Evolutionary conservation across 2,113 vertebrate genomes (phyloP), one percentile per base, ranked within the genome.

Genomic region (Mormyrus iriodes): DNA sequence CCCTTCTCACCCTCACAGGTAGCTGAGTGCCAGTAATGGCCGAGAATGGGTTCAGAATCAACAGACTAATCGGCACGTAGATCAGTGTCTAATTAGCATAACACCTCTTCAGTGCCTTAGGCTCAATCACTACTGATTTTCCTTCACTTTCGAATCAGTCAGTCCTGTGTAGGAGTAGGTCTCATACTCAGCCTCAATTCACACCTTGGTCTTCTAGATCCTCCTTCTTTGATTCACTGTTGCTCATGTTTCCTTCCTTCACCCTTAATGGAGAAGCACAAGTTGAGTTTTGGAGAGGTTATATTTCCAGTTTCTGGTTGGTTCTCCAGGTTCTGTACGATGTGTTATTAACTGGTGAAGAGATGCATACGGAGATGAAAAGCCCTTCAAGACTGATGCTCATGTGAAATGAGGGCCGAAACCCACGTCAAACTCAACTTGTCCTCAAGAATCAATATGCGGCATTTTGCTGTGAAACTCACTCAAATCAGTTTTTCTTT

Each of bases 1-100:
- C 96, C 96, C 92, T 98, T 97, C 97, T 98, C 97, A 94, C 98
- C 97, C 93, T 97, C 96, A 0, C 97, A 98, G 97, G 97, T 98
- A 98, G 98, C 96, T 93, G 92, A 94, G 93, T 94, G 95, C 95
- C 95, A 93, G 94, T 94, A 95, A 92, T 95, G 95, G 94, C 94
- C 91, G 94, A 92, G 91, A 91, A 92, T 94, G 91, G 93, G 94
- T 94, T 96, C 95, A 19, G 31, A 94, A 94, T 95, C 94, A 94
- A 95, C 95, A 96, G 95, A 96, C 95, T 97, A 96, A 97, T 97
- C 95, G 91, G 73, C 89, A 90, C 13, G 92, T 93, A 94, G 95
- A 95, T 93, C 84, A 76, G 92, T n/a, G 93, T 89, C 61, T 39
- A 6, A 53, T 92, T 95, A 94, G 96, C 95, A 95, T 94, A 91